A percentile compares a stretch with the other conserved stretches of the same genome.
Evolutionary conservation across 2,797 vertebrate species (phyloP).

Genomic region (Spinus olivaceus): DNA sequence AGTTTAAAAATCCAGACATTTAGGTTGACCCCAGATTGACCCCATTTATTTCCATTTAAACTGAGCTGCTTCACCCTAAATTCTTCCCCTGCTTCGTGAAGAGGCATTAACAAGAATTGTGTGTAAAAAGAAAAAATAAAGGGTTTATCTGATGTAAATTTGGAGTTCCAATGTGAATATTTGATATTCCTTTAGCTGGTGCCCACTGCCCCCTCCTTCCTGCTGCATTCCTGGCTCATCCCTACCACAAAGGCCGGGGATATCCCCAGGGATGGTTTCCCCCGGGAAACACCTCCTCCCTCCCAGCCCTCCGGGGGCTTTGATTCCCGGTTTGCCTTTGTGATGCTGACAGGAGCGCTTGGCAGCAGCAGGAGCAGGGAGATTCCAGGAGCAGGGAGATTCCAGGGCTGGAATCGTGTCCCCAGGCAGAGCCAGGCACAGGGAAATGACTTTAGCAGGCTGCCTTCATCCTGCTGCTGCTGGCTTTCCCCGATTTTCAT

Average conservation of each 20-base stretch:
- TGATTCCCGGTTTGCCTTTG: neutral
- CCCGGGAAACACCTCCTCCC: neutral
- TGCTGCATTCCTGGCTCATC: neutral
- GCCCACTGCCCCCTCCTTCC: neutral
- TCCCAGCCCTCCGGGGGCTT: neutral
- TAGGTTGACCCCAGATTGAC: neutral
- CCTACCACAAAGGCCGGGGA: rapidly evolving
- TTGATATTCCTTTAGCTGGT: neutral
- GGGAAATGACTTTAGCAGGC: neutral
- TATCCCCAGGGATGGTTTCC: neutral
- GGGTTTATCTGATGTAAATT: neutral
- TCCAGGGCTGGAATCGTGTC: neutral
- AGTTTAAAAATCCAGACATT: rapidly evolving
- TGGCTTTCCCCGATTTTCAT: neutral
- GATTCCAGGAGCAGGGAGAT: neutral
- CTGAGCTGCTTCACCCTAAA: neutral
- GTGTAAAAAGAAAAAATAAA: too few species aligned
- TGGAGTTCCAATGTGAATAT: rapidly evolving
- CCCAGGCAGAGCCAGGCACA: neutral
- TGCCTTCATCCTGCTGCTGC: neutral
- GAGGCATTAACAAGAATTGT: neutral
- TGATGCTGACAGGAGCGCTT: neutral
- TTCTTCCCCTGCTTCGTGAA: rapidly evolving
- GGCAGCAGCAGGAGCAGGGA: neutral
- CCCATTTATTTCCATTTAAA: neutral